These are phyloP conservation scores for Ectropis grisescens DNA, from an alignment of 1,140 invertebrate species.

Conservation along the genomic window DNA sequence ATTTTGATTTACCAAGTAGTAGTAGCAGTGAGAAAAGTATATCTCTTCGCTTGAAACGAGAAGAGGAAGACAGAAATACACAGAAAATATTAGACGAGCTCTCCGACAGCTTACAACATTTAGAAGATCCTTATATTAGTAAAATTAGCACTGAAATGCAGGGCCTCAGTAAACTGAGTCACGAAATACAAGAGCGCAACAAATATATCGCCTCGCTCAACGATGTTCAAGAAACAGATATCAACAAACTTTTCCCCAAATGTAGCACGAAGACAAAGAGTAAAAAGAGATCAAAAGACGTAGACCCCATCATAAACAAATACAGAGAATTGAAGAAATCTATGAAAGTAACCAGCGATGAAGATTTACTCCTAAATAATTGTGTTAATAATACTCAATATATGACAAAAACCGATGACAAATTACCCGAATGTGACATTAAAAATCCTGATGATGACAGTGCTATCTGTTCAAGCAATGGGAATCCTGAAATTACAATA, in stretches of 20 bases:
- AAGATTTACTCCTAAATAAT: constrained; percentile 64
- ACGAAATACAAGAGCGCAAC: constrained; percentile 67
- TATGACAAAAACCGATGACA: constrained; percentile 53
- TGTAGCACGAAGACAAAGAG: constrained; percentile 60
- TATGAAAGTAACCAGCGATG: constrained; percentile 57
- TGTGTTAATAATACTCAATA: constrained; percentile 61
- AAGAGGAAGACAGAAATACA: constrained; percentile 59
- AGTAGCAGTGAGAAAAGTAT: constrained; percentile 64
- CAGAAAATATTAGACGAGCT: constrained; percentile 59
- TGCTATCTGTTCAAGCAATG: constrained; percentile 61
- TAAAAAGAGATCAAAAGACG: constrained; percentile 59
- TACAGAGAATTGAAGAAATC: constrained; percentile 60
- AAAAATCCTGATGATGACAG: constrained; percentile 65
- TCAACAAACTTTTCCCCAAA: constrained; percentile 60
- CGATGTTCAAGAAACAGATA: constrained; percentile 51
- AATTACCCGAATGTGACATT: constrained; percentile 36
- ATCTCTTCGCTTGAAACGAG: constrained; percentile 45
- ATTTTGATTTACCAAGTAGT: constrained; percentile 63
- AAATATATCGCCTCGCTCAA: constrained; percentile 57
- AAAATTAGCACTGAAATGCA: constrained; percentile 71
- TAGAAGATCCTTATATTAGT: constrained; percentile 72
- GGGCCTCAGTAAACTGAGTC: constrained; percentile 71
- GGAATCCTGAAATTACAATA: constrained; percentile 68
- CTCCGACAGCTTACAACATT: constrained; percentile 63
- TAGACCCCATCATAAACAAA: constrained; percentile 62